Conservation (phyloP, 2,797 vertebrate species). For the Clarias fuscus region DNA sequence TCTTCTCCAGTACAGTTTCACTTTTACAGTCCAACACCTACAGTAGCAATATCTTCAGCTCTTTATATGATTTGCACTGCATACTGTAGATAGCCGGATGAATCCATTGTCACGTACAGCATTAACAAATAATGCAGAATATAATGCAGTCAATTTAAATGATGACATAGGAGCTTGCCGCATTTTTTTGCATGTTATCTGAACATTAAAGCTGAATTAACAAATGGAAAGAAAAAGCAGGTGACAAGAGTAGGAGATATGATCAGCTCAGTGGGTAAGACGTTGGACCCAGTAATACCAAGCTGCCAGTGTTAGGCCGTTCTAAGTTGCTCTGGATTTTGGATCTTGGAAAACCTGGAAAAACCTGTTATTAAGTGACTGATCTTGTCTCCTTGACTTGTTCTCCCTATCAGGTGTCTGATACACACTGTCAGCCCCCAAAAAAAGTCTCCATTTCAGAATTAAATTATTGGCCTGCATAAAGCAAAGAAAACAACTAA, state of each 20-base stretch:
- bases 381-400: not conserved
- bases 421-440: too few species aligned
- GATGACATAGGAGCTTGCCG: not conserved
- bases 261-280: too few species aligned
- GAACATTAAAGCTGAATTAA: not conserved
- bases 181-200: not conserved
- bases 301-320: too few species aligned
- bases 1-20: not conserved
- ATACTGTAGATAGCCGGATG: not conserved
- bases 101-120: not conserved
- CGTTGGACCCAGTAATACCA: too few species aligned
- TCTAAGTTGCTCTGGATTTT: too few species aligned
- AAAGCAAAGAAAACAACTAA: too few species aligned
- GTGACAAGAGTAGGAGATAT: too few species aligned
- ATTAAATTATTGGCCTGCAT: too few species aligned
- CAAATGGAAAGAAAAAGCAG: not conserved
- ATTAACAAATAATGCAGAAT: not conserved
- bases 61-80: not conserved
- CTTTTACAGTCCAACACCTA: not conserved
- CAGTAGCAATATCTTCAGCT: not conserved
- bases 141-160: not conserved
- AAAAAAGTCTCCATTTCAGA: too few species aligned
- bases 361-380: not conserved
- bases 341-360: too few species aligned
- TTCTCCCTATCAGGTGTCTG: not conserved